Conservation (phyloP, 2,113 vertebrate genomes). For the Lophochroa leadbeateri region DNA sequence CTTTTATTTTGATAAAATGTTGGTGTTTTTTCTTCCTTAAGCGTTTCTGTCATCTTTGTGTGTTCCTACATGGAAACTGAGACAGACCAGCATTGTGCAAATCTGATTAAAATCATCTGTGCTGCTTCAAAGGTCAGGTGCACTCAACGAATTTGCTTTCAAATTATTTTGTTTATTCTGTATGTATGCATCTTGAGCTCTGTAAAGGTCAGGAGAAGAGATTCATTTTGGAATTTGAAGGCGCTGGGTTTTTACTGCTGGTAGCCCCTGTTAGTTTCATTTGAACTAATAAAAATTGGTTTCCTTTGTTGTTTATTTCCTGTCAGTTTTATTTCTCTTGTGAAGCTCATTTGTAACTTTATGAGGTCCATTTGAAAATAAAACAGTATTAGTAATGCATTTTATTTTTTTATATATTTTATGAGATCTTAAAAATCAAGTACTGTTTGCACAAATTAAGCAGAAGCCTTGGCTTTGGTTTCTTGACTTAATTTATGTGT, state of each 20-base stretch:
- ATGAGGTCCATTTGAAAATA: slow-evolving; percentile 15
- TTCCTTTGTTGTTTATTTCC: slow-evolving; percentile 8
- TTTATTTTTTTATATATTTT: slow-evolving; percentile 32
- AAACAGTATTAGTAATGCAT: neutral
- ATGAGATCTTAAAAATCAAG: neutral
- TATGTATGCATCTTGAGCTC: slow-evolving; percentile 71
- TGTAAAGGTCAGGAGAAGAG: slow-evolving; percentile 77
- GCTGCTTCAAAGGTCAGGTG: slow-evolving; percentile 77
- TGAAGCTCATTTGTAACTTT: neutral
- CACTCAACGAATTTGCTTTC: slow-evolving; percentile 75
- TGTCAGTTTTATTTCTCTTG: neutral
- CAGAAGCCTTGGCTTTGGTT: neutral
- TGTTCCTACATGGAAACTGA: slow-evolving; percentile 41
- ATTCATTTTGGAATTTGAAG: slow-evolving; percentile 71
- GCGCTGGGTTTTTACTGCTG: slow-evolving; percentile 63
- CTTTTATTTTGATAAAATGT: neutral
- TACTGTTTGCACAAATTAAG: neutral
- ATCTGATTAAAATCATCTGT: slow-evolving; percentile 79
- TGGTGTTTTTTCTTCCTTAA: neutral
- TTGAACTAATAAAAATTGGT: slow-evolving; percentile 39
- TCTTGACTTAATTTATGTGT: neutral
- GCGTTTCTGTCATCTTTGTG: slow-evolving; percentile 17
- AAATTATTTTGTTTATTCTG: slow-evolving; percentile 84
- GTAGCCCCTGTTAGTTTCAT: slow-evolving; percentile 59
- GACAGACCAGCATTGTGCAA: slow-evolving; percentile 71